These are phyloP conservation scores for Apocheima hispidaria DNA, from an alignment of 2,888 invertebrate species.

Conservation along the genomic window DNA sequence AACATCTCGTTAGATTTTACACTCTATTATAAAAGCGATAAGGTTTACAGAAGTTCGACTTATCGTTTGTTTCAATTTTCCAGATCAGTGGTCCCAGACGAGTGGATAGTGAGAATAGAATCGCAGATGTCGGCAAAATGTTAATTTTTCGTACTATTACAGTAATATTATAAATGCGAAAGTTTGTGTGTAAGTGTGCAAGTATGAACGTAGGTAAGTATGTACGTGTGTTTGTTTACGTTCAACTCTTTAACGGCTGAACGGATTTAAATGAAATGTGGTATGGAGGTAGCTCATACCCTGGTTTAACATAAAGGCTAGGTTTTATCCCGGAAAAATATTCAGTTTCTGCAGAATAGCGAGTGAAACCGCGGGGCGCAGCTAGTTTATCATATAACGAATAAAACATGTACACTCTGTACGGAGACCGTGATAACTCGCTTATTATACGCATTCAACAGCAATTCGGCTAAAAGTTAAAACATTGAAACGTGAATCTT, in stretches of 20 bases:
- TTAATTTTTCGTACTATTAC: constrained; percentile 44
- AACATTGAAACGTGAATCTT: background rate
- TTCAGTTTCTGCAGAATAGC: too few species aligned
- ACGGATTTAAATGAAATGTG: too few species aligned
- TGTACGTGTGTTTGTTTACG: too few species aligned
- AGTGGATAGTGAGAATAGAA: constrained; percentile 30
- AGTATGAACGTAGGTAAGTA: too few species aligned
- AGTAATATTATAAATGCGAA: too few species aligned
- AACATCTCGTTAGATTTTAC: constrained; percentile 7
- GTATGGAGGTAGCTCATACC: too few species aligned
- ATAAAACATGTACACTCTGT: constrained; percentile 23
- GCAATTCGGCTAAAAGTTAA: background rate
- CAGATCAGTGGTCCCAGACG: constrained; percentile 73
- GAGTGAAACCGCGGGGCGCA: too few species aligned
- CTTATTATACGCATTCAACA: background rate
- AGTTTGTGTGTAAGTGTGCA: too few species aligned
- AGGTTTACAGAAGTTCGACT: constrained; percentile 19
- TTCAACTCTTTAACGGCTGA: too few species aligned
- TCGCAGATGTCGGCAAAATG: constrained; percentile 67
- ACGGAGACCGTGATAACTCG: background rate
- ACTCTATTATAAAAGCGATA: background rate
- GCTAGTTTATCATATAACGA: constrained; percentile 41
- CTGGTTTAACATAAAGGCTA: too few species aligned
- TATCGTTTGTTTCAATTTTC: constrained; percentile 81
- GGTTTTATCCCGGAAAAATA: too few species aligned